phyloP scores from a whole-genome alignment of 2,888 invertebrate species.

The Drosophila gaucha region DNA sequence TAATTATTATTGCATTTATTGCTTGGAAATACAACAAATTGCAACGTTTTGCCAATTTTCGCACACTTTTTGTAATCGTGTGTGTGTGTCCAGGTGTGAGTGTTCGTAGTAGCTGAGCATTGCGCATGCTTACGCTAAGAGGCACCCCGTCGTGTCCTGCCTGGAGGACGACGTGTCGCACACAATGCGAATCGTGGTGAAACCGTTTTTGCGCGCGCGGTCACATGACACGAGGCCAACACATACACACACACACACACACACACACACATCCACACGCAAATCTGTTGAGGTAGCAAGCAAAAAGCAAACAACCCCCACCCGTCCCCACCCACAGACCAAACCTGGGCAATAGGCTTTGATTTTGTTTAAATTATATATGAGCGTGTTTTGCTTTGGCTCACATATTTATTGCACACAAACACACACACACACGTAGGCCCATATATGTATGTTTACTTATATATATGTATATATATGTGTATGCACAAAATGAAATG shows the following conservation, averaged over 20 bases:
- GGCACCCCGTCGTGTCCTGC: conserved; percentile 48
- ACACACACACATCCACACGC: conserved; percentile 30
- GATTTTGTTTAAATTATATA: conserved; percentile 46
- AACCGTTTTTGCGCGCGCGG: conserved; percentile 76
- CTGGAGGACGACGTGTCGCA: conserved; percentile 37
- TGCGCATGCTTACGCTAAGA: conserved; percentile 76
- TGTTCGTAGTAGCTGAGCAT: conserved; percentile 39
- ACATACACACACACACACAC: conserved; percentile 36
- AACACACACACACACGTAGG: conserved; percentile 17
- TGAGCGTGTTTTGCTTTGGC: conserved; percentile 16
- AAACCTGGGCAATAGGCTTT: conserved; percentile 15
- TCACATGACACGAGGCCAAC: conserved; percentile 70
- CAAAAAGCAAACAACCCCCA: conserved; percentile 57
- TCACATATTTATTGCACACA: conserved; percentile 13
- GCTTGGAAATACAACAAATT: conserved; percentile 13
- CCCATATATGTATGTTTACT: neutral
- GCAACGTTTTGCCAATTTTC: conserved; percentile 24
- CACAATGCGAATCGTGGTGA: conserved; percentile 54
- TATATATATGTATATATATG: conserved; percentile 1
- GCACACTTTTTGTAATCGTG: conserved; percentile 5
- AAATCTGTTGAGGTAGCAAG: conserved; percentile 77
- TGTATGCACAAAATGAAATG: conserved; percentile 42
- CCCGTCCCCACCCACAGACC: neutral
- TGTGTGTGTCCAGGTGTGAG: conserved; percentile 10
- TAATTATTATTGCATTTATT: conserved; percentile 1